Base-by-base conservation (phyloP, 2,888 invertebrate genomes). In the Eumacrocentrus americanus region DNA sequence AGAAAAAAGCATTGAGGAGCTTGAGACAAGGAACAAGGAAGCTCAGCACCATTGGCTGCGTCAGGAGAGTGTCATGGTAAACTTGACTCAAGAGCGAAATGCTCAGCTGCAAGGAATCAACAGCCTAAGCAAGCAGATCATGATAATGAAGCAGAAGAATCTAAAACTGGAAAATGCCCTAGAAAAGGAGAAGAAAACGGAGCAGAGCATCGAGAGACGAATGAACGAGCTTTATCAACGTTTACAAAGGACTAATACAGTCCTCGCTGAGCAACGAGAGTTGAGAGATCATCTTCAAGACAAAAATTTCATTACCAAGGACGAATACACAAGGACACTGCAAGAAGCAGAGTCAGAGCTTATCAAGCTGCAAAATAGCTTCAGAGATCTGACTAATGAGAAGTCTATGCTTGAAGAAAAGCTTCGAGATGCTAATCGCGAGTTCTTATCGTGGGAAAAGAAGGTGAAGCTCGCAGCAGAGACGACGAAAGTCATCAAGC, bases 401-500 rank as follows among this genome's bases (percentile, higher is more conserved):
- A 91, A 91, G 72, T 83, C 85, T 22, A 81, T 83, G 34, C 77
- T 90, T 0, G 87, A 88, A 1, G 85, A 88, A 56, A 86, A 88
- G 40, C 78, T 90, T 16, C 85, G 89, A 63, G 83, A 84, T 37
- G 78, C 83, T 18, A 88, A 88, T 70, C 83, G 88, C 35, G 90
- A 92, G 76, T 86, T 88, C 6, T 82, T 92, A 23, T 88, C 90
- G 25, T 94, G 94, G 93, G 91, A 93, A 75, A 89, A 90, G 66
- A 92, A 92, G 82, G 87, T 90, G 60, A 81, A 60, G 52, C n/a
- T 92, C 70, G 89, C 90, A 1, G 85, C 87, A 18, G 91, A 93
- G 74, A 85, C 90, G 0, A 87, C 89, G 71, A 86, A 85, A 67
- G 88, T 85, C 72, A 85, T 91, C 50, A 86, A 87, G 55, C 84